phyloP scores from a whole-genome alignment of 2,113 vertebrate genomes.

The Carollia perspicillata region DNA sequence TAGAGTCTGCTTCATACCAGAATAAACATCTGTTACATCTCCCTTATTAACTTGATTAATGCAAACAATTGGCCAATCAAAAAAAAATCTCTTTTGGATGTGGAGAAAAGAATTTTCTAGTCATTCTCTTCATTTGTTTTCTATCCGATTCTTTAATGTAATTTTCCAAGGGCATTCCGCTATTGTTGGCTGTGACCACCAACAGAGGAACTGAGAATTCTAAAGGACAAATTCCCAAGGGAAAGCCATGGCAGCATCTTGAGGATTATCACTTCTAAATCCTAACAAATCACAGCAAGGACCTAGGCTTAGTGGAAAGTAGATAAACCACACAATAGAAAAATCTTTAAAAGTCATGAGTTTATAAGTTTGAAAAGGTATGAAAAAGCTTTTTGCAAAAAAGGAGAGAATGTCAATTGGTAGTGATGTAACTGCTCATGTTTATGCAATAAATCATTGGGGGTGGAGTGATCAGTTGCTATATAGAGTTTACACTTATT shows the following conservation, averaged over 20 bases:
- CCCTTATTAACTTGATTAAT: not conserved
- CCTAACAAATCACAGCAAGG: not conserved
- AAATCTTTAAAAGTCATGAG: not conserved
- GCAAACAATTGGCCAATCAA: not conserved
- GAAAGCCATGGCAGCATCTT: not conserved
- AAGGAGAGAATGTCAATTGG: not conserved
- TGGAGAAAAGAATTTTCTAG: not conserved
- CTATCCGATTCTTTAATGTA: not conserved
- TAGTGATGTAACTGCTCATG: not conserved
- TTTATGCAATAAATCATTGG: not conserved
- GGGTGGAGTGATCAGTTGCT: not conserved
- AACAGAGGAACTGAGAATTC: not conserved
- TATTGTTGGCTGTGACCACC: not conserved
- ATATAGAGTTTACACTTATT: not conserved
- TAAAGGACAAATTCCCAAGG: not conserved
- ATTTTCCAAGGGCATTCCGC: not conserved
- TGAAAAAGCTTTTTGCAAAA: not conserved
- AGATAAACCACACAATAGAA: not conserved
- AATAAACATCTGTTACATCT: not conserved
- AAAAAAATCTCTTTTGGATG: not conserved
- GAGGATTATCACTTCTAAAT: not conserved
- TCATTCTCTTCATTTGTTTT: not conserved
- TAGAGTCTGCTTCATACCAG: not conserved
- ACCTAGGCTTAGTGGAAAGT: not conserved
- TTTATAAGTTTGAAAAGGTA: not conserved